phyloP scores from a whole-genome alignment of 2,797 vertebrate genomes.

The Pangasius macronema region DNA sequence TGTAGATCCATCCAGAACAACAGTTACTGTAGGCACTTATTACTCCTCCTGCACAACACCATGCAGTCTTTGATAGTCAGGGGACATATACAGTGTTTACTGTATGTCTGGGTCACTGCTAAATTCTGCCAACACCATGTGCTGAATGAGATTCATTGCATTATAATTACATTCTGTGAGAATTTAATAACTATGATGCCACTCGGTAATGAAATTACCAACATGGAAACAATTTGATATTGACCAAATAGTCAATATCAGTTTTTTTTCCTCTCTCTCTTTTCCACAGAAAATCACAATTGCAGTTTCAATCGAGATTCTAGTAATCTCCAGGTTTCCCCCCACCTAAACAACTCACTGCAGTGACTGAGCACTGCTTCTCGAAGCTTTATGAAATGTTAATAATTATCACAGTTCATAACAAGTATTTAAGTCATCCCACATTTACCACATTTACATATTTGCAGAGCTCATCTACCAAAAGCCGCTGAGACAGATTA shows the following conservation, averaged over 20 bases:
- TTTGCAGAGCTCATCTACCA: slow-evolving; percentile 49
- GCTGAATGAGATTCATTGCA: slow-evolving; percentile 29
- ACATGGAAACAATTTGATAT: slow-evolving; percentile 31
- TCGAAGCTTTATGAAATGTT: slow-evolving; percentile 38
- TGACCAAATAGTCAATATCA: slow-evolving; percentile 31
- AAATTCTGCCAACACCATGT: slow-evolving; percentile 28
- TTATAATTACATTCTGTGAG: slow-evolving; percentile 28
- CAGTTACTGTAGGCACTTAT: not conserved
- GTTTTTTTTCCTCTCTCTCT: not conserved
- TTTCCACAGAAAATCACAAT: slow-evolving; percentile 10
- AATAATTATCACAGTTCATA: slow-evolving; percentile 56
- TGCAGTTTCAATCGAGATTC: slow-evolving; percentile 6
- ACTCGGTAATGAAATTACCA: slow-evolving; percentile 28
- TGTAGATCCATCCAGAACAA: not conserved
- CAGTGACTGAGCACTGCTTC: slow-evolving; percentile 24
- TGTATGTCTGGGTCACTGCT: slow-evolving; percentile 22
- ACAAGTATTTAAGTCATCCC: slow-evolving; percentile 51
- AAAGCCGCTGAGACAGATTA: slow-evolving; percentile 50
- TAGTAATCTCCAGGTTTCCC: not conserved
- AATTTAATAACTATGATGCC: slow-evolving; percentile 30
- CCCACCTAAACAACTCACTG: not conserved
- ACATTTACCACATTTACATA: slow-evolving; percentile 46
- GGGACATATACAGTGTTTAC: slow-evolving; percentile 9
- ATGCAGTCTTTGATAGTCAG: slow-evolving; percentile 19
- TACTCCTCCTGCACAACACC: not conserved